Evolutionary conservation across 2,888 invertebrate genomes (phyloP), one percentile per base, ranked within the genome.

Genomic region (Amphimallon solstitiale): DNA sequence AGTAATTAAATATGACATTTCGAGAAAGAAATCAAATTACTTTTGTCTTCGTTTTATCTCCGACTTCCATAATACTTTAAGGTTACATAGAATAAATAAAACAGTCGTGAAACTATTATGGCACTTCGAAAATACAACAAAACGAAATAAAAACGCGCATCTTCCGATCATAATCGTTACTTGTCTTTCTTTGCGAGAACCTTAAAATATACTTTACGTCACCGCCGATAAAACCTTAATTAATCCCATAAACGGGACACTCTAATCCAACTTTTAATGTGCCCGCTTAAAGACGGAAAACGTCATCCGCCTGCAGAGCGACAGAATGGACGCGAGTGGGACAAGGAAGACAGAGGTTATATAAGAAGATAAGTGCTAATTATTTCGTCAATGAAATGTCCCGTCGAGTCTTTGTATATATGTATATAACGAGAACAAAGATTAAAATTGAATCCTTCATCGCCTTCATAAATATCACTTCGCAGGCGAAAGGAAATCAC

Each of bases 261-360:
- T 40, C 40, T 54, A 38, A 54, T 54, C 21, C 21, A 54, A 54
- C 54, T 54, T 54, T 54, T 54, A 54, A 54, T 23, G 23, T 5
- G 21, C 1, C 9, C 19, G 12, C 38, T 34, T 19, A 40, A 40
- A 12, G n/a, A n/a, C n/a, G n/a, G 40, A 12, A 54, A 40, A 40
- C 38, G 40, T 40, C 40, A 38, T 40, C 12, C 54, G 23, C 6
- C 21, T 12, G 5, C 21, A 40, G 12, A 21, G 1, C 12, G 2
- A 40, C 21, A 40, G 38, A 40, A 19, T 38, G 37, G 38, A 21
- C 7, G 17, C 14, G 7, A 40, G 34, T 9, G 2, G 54, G 34
- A 54, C 38, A 19, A 5, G 40, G 21, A 54, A 17, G 34, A 37
- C 15, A 38, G n/a, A 34, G 1, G 49, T 15, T 12, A 54, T 54